Evolutionary conservation across 2,888 invertebrate genomes (phyloP).

Genomic region (Conistra vaccinii): DNA sequence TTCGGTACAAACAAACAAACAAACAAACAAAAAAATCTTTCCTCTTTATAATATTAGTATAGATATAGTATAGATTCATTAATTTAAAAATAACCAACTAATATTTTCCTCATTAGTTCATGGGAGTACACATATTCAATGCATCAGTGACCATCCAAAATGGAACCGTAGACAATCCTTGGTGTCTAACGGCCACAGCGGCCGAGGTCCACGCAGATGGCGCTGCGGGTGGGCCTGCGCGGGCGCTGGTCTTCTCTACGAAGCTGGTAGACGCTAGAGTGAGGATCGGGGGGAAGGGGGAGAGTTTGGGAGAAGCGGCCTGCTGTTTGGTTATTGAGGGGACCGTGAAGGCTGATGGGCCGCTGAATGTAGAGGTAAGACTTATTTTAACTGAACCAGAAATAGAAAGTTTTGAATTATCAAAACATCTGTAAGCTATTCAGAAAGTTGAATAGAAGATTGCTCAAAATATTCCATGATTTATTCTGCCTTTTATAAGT

Average conservation of each 20-base stretch:
- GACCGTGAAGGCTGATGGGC: conserved; percentile 94
- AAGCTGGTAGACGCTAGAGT: conserved; percentile 92
- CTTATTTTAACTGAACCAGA: background rate
- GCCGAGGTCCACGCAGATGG: conserved; percentile 94
- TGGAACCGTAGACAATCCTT: conserved; percentile 91
- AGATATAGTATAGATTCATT: background rate
- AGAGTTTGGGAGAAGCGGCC: conserved; percentile 93
- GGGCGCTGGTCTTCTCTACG: conserved; percentile 93
- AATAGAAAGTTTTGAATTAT: background rate
- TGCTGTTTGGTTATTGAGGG: conserved; percentile 94
- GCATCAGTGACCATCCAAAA: conserved; percentile 87
- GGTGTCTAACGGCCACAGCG: conserved; percentile 93
- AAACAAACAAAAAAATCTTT: no score
- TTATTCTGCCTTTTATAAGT: background rate
- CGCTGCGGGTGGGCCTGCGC: conserved; percentile 93
- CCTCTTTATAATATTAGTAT: no score
- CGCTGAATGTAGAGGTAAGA: conserved; percentile 95
- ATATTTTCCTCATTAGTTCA: conserved; percentile 91
- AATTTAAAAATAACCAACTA: background rate
- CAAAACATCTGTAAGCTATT: background rate
- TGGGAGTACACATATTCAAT: conserved; percentile 96
- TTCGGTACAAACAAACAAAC: no score
- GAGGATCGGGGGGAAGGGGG: conserved; percentile 88
- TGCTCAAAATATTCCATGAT: background rate
- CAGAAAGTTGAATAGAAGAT: background rate